phyloP scores from a whole-genome alignment of 2,113 vertebrate genomes.

The Baryphthengus martii region DNA sequence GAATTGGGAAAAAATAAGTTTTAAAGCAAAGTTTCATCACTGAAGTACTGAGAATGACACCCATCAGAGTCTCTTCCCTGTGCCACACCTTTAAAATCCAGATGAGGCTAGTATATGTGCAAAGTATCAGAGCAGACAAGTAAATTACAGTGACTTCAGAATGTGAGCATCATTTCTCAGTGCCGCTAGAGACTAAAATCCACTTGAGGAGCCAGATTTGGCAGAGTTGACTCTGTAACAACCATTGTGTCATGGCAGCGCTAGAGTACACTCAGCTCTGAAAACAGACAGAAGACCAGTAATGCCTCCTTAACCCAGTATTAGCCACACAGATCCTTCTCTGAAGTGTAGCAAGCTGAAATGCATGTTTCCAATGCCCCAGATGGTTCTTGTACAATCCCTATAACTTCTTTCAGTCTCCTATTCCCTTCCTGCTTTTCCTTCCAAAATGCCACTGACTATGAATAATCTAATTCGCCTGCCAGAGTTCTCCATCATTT shows the following conservation, averaged over 20 bases:
- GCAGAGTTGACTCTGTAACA: background rate
- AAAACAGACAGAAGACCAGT: background rate
- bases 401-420: conserved; percentile 12
- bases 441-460: conserved; percentile 60
- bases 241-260: background rate
- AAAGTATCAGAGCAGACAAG: background rate
- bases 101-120: background rate
- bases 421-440: conserved; percentile 19
- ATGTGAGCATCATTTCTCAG: background rate
- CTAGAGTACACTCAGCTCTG: background rate
- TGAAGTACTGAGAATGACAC: background rate
- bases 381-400: conserved; percentile 41
- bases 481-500: conserved; percentile 63
- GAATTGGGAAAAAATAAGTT: background rate
- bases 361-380: background rate
- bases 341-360: background rate
- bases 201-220: background rate
- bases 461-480: conserved; percentile 56
- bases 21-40: background rate
- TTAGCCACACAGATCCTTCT: background rate
- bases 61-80: accelerated
- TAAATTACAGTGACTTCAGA: background rate
- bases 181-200: background rate
- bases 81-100: background rate
- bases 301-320: background rate